Evolutionary conservation across 92 coral and sea anemone genomes (phyloP).

Genomic region (Heteractis magnifica): DNA sequence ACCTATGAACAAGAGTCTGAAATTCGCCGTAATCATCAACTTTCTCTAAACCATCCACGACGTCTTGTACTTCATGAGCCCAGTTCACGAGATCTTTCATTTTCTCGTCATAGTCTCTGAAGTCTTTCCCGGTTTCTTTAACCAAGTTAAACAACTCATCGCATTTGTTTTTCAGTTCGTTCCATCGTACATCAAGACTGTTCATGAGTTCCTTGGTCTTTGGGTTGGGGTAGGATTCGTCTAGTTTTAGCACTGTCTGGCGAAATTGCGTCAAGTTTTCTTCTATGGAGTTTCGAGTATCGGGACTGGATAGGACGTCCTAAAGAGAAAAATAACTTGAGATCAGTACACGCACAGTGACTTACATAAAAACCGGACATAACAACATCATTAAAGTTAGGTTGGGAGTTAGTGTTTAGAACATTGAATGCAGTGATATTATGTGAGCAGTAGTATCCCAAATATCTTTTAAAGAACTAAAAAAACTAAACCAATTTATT

Average conservation of each 20-base stretch:
- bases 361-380: no score
- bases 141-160: constrained; percentile 48
- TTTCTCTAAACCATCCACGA: constrained; percentile 43
- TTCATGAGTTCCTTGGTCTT: constrained; percentile 30
- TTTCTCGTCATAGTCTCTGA: constrained; percentile 55
- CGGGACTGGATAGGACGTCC: constrained; percentile 42
- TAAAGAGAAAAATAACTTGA: not conserved
- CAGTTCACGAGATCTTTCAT: constrained; percentile 40
- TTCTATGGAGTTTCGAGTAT: constrained; percentile 36
- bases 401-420: no score
- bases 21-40: constrained; percentile 62
- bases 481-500: no score
- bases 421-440: no score
- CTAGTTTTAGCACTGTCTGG: constrained; percentile 45
- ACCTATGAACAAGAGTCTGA: constrained; percentile 51
- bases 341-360: no score
- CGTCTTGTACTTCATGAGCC: constrained; percentile 50
- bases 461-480: no score
- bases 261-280: constrained; percentile 47
- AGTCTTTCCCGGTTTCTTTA: constrained; percentile 60
- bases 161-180: constrained; percentile 41
- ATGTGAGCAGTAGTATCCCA: no score
- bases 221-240: constrained; percentile 40
- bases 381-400: no score
- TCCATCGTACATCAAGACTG: constrained; percentile 50